phyloP scores from a whole-genome alignment of 2,888 invertebrate genomes.

The Monochamus alternatus region DNA sequence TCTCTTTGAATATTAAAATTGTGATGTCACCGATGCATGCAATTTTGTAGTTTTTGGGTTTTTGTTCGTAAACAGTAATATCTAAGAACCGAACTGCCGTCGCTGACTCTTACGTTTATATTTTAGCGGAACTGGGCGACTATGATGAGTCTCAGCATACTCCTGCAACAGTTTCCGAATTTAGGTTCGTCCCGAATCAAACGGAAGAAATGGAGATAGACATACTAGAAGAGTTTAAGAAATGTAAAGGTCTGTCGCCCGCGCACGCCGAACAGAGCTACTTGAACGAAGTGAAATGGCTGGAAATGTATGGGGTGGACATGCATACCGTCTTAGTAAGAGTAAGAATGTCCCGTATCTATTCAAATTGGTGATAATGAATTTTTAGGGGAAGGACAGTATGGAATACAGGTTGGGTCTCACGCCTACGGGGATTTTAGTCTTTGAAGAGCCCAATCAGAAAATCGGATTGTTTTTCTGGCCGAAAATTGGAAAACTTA shows the following conservation, averaged over 20 bases:
- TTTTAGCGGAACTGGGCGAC: constrained; percentile 95
- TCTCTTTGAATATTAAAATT: too few species aligned
- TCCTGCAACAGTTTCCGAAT: constrained; percentile 98
- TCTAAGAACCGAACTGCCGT: too few species aligned
- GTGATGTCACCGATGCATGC: too few species aligned
- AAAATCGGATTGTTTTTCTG: constrained; percentile 99
- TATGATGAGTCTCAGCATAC: constrained; percentile 94
- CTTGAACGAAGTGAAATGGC: constrained; percentile 93
- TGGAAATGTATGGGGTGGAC: constrained; percentile 99
- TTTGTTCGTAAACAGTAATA: too few species aligned
- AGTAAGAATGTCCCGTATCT: neutral
- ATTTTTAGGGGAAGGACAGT: constrained; percentile 89
- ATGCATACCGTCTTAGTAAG: constrained; percentile 93
- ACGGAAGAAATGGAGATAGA: constrained; percentile 97
- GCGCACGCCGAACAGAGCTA: constrained; percentile 97
- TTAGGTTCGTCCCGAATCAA: constrained; percentile 96
- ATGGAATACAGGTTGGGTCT: constrained; percentile 96
- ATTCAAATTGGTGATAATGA: constrained; percentile 5
- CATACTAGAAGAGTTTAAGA: constrained; percentile 93
- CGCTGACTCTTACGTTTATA: neutral
- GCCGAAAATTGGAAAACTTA: constrained; percentile 98
- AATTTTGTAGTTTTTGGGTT: too few species aligned
- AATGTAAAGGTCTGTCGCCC: constrained; percentile 89
- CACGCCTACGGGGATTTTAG: constrained; percentile 98
- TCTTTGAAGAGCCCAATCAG: constrained; percentile 92